These are phyloP conservation scores for Heliconius melpomene DNA, from an alignment of 1,140 invertebrate genomes.

Conservation along the genomic window DNA sequence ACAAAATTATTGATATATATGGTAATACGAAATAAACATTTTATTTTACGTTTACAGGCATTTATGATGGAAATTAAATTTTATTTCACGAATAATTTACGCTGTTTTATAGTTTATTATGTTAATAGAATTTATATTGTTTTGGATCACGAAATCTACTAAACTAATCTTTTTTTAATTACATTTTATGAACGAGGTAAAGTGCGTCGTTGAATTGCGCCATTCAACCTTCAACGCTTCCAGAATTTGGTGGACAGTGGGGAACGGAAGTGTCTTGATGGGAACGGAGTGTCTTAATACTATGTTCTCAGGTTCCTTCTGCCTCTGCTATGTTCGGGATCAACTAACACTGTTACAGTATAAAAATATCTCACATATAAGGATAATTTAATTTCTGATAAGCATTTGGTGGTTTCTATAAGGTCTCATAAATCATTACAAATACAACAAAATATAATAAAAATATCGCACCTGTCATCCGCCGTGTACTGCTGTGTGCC, in stretches of 20 bases:
- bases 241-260: too few species aligned
- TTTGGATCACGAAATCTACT: background rate
- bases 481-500: constrained; percentile 52
- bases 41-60: background rate
- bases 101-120: background rate
- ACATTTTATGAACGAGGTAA: too few species aligned
- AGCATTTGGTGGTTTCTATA: background rate
- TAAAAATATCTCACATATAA: background rate
- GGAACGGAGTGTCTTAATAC: too few species aligned
- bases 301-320: too few species aligned
- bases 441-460: background rate
- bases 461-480: constrained; percentile 40
- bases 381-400: background rate
- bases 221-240: too few species aligned
- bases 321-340: too few species aligned
- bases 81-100: background rate
- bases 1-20: constrained; percentile 1
- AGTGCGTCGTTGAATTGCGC: too few species aligned
- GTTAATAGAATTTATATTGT: background rate
- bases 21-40: background rate
- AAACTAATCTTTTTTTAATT: too few species aligned
- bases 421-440: background rate
- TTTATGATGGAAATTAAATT: background rate
- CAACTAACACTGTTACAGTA: too few species aligned
- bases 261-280: too few species aligned